Percentiles rank a stretch among this genome's conserved stretches.
phyloP scores from a whole-genome alignment of 2,113 vertebrate species.

The Prietella phreatophila region DNA sequence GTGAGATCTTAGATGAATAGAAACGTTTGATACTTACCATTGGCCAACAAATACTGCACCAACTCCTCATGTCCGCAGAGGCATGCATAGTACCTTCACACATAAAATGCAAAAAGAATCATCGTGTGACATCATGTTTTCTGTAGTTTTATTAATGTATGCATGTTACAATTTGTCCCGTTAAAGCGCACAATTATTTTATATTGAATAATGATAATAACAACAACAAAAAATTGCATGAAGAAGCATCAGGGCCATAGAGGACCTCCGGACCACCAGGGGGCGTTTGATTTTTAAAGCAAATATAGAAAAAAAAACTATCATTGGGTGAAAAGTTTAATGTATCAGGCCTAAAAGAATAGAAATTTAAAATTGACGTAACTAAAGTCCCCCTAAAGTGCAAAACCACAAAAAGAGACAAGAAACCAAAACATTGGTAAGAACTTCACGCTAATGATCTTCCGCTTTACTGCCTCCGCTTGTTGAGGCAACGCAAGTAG shows the following conservation, averaged over 20 bases:
- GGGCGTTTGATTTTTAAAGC: not conserved
- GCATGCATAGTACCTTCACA: conserved; percentile 89
- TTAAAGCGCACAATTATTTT: not conserved
- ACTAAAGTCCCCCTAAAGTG: not conserved
- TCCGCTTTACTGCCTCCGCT: not conserved
- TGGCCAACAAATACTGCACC: conserved; percentile 91
- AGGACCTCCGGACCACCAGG: not conserved
- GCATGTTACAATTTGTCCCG: not conserved
- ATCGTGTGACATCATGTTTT: not conserved
- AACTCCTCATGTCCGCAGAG: conserved; percentile 94
- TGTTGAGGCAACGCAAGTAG: not conserved
- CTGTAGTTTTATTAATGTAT: not conserved
- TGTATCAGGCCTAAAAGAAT: too few relatives aligned
- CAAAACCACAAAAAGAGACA: too few relatives aligned
- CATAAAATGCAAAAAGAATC: not conserved
- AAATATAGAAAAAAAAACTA: not conserved
- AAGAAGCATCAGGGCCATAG: not conserved
- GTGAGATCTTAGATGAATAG: not conserved
- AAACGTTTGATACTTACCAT: conserved; percentile 73
- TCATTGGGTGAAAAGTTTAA: not conserved
- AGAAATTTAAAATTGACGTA: not conserved
- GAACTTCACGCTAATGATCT: too few relatives aligned
- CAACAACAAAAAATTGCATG: not conserved
- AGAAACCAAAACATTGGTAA: too few relatives aligned
- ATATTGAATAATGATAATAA: not conserved